phyloP scores from a whole-genome alignment of 2,113 vertebrate genomes.

The Hydrolagus affinis region DNA sequence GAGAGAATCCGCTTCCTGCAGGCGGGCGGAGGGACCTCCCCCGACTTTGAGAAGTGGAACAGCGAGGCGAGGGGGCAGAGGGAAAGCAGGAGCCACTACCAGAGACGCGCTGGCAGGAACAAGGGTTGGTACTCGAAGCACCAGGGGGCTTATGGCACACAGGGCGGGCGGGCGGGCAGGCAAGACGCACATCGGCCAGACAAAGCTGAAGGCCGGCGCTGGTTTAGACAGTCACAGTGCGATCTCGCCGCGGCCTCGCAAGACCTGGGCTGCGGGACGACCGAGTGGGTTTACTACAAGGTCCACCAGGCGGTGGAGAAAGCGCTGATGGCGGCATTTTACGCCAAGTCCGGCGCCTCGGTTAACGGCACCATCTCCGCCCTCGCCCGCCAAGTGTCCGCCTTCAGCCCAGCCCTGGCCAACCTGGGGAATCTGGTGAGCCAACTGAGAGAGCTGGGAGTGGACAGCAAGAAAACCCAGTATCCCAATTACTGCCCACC shows the following conservation, averaged over 20 bases:
- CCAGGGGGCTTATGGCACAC: conserved; percentile 33
- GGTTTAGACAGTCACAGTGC: conserved; percentile 60
- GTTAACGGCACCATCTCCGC: conserved; percentile 39
- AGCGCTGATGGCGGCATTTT: conserved; percentile 55
- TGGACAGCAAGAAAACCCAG: conserved; percentile 59
- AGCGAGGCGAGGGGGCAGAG: conserved; percentile 52
- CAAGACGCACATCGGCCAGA: conserved; percentile 31
- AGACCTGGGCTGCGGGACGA: conserved; percentile 40
- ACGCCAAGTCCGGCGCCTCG: conserved; percentile 43
- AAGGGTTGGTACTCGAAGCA: conserved; percentile 52
- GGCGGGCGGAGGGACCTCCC: conserved; percentile 31
- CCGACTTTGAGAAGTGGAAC: conserved; percentile 52
- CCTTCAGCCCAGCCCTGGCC: conserved; percentile 41
- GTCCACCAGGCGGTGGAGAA: conserved; percentile 64
- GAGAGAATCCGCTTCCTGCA: conserved; percentile 47
- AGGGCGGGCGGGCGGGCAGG: too few species aligned
- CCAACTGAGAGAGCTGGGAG: conserved; percentile 46
- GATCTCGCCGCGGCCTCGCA: conserved; percentile 55
- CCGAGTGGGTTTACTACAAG: conserved; percentile 68
- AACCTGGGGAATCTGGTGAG: conserved; percentile 43
- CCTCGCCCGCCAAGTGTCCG: conserved; percentile 45
- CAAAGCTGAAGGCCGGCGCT: conserved; percentile 55
- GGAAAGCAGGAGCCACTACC: conserved; percentile 42
- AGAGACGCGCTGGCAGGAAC: conserved; percentile 7
- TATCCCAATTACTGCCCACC: conserved; percentile 53